Base-by-base conservation (phyloP, 2,113 vertebrate genomes). In the Chaenocephalus aceratus region DNA sequence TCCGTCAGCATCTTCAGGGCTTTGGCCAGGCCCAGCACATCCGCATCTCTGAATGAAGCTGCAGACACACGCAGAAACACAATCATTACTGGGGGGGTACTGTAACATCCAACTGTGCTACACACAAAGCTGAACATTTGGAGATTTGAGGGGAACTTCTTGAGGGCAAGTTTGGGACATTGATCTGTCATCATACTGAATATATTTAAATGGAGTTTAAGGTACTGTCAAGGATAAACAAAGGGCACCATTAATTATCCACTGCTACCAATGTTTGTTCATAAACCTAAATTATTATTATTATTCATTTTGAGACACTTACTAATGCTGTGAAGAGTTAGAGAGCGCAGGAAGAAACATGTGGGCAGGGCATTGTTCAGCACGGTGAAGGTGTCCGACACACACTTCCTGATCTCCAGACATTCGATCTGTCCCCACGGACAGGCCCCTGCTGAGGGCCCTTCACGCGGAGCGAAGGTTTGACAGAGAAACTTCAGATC, bases 281-380 rank as follows among this genome's bases (percentile, higher is more conserved):
- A 41, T 41, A 41, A 41, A 41, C 36, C 3, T 30, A 30, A 30
- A 30, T 4, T 30, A 30, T 30, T 30, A 30, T 30, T 30, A 30
- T 30, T 30, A 30, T 30, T 30, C 30, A 30, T 30, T 30, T 30
- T 41, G 36, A 41, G 36, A 41, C 36, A 78, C 92, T 87, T 83
- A 93, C 92, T 18, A n/a, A 1, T 34, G 66, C 85, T 87, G 8
- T 84, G 61, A 16, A 94, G 84, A 14, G 54, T 86, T 5, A 94
- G 82, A 14, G 88, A 91, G 41, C 69, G 77, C 45, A 94, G 91
- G 83, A 83, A 88, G 56, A 81, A 75, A 56, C 90, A 92, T 0
- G 90, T 89, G 48, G 92, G 89, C 54, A 94, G 77, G 61, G 81
- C 53, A 0, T 44, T 44, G 21, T 13, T 48, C 10, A 94, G 44